Percentiles rank a stretch among this genome's conserved stretches.
phyloP scores from a whole-genome alignment of 2,888 invertebrate species.

The Criorhina ranunculi region DNA sequence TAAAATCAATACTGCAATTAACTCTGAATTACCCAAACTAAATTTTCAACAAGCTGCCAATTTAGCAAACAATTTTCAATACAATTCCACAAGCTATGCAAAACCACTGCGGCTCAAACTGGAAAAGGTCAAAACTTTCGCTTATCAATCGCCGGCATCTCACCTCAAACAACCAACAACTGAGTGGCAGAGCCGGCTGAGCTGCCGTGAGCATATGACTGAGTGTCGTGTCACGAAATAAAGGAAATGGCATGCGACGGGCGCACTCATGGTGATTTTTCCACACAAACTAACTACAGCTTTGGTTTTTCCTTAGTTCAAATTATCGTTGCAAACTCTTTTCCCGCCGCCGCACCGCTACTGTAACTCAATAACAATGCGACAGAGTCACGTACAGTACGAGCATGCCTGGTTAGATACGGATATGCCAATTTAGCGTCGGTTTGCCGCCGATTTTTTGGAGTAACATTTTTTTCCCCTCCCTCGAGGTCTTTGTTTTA shows the following conservation, averaged over 20 bases:
- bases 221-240: conserved; percentile 51
- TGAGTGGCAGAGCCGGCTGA: conserved; percentile 13
- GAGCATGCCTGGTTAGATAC: conserved; percentile 45
- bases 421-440: conserved; percentile 67
- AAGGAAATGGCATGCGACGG: conserved; percentile 65
- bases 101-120: conserved; percentile 20
- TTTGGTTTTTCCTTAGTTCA: conserved; percentile 28
- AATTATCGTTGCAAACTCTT: conserved; percentile 22
- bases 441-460: conserved; percentile 51
- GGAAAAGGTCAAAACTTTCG: conserved; percentile 72
- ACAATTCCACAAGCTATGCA: neutral
- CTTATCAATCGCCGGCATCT: conserved; percentile 69
- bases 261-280: conserved; percentile 61
- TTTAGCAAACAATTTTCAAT: conserved; percentile 34
- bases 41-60: conserved; percentile 63
- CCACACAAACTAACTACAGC: conserved; percentile 21
- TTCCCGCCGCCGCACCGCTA: neutral
- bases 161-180: conserved; percentile 19
- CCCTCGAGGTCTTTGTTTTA: neutral
- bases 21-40: conserved; percentile 44
- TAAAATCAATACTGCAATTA: conserved; percentile 61
- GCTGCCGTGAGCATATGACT: conserved; percentile 10
- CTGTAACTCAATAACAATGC: conserved; percentile 61
- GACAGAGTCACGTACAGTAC: conserved; percentile 62
- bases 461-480: neutral